Evolutionary conservation across 2,797 vertebrate species (phyloP).

Genomic region (Neomorphus geoffroyi): DNA sequence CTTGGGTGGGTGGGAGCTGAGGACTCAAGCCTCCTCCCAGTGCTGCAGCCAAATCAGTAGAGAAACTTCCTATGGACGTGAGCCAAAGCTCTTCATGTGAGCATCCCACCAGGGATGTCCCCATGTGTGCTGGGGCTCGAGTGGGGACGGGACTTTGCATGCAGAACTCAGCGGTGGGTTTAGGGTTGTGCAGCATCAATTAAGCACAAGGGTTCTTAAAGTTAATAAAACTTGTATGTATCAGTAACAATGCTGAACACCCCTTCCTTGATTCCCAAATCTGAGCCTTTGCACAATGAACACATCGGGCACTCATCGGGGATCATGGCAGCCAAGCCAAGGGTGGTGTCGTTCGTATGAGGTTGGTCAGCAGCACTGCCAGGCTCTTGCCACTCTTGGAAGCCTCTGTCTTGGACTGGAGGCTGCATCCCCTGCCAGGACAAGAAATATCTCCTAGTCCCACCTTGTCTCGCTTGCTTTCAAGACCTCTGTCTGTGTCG

Average conservation of each 20-base stretch:
- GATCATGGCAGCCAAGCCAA: accelerated
- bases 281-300: accelerated
- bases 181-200: not conserved
- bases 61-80: not conserved
- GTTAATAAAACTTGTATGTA: constrained; percentile 11
- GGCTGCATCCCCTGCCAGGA: not conserved
- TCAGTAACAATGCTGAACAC: not conserved
- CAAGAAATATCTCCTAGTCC: not conserved
- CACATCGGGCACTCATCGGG: accelerated
- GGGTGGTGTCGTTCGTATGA: accelerated
- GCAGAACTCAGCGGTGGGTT: not conserved
- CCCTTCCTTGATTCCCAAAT: not conserved
- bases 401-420: not conserved
- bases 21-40: not conserved
- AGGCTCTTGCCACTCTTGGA: not conserved
- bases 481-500: not conserved
- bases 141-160: not conserved
- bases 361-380: not conserved
- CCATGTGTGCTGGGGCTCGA: not conserved
- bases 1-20: not conserved
- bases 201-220: not conserved
- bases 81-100: accelerated
- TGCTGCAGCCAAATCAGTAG: not conserved
- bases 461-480: not conserved
- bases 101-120: not conserved